These are phyloP conservation scores for Stomatorhinus ivindoensis DNA, from an alignment of 2,113 vertebrate genomes.

Conservation along the genomic window DNA sequence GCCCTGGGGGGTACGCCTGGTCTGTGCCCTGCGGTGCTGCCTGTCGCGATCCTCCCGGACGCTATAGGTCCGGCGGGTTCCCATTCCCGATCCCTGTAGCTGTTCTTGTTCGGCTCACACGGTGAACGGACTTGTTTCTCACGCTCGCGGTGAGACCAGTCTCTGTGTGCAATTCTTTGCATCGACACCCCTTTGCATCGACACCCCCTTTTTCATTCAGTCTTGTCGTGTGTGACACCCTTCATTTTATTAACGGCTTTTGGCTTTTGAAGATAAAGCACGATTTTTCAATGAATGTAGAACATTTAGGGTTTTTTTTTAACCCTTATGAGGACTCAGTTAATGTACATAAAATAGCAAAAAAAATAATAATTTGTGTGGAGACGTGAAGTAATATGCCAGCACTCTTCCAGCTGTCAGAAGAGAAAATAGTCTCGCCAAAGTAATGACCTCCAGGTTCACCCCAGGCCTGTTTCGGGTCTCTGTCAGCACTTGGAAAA, in stretches of 20 bases:
- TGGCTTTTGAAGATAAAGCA: not conserved
- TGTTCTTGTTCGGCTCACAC: not conserved
- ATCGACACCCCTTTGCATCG: not conserved
- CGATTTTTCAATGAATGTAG: not conserved
- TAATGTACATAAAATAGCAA: not conserved
- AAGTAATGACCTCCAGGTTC: not conserved
- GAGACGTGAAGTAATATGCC: not conserved
- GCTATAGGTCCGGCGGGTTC: not conserved
- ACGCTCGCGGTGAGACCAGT: not conserved
- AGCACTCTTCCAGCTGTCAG: not conserved
- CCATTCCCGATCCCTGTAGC: not conserved
- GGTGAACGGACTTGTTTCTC: not conserved
- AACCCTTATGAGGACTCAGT: not conserved
- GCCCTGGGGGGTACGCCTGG: not conserved
- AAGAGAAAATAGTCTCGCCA: not conserved
- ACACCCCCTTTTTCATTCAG: not conserved
- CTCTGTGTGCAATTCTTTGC: not conserved
- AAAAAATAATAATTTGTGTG: not conserved
- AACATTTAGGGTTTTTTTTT: not conserved
- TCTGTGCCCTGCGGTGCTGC: not conserved
- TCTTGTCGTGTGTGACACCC: not conserved
- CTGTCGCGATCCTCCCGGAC: not conserved
- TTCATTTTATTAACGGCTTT: not conserved
- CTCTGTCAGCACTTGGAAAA: constrained; percentile 35
- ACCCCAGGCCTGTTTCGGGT: not conserved